phyloP scores from a whole-genome alignment of 1,140 invertebrate genomes.

The Camponotus pennsylvanicus region DNA sequence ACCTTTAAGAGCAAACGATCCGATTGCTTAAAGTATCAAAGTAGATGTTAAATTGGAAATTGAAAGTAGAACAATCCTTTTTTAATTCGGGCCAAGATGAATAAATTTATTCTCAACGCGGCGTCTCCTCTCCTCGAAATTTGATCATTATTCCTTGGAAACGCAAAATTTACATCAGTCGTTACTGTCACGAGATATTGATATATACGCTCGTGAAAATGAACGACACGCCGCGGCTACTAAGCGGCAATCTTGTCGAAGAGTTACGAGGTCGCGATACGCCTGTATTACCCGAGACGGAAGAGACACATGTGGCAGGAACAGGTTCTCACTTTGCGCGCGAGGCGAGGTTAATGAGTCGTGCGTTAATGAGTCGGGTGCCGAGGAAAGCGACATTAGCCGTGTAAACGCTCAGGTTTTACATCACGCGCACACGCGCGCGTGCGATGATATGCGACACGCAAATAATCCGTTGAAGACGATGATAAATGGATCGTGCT shows the following conservation, averaged over 20 bases:
- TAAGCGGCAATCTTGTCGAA: constrained; percentile 43
- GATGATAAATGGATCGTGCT: constrained; percentile 41
- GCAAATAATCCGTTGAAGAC: constrained; percentile 24
- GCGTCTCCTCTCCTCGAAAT: background rate
- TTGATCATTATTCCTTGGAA: background rate
- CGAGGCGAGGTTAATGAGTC: constrained; percentile 51
- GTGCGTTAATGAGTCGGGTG: constrained; percentile 59
- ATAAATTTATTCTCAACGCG: background rate
- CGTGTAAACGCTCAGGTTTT: constrained; percentile 51
- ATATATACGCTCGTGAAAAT: constrained; percentile 2
- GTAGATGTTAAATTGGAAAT: background rate
- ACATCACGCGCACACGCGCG: constrained; percentile 1
- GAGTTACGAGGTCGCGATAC: constrained; percentile 58
- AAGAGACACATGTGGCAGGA: constrained; percentile 11
- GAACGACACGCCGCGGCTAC: constrained; percentile 32
- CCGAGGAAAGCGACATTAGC: constrained; percentile 53
- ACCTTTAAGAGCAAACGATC: too few species aligned
- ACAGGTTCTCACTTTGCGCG: constrained; percentile 60
- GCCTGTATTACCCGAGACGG: constrained; percentile 51
- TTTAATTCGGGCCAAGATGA: background rate
- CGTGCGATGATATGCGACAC: background rate
- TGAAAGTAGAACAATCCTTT: background rate
- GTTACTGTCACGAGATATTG: background rate
- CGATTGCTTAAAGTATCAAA: too few species aligned
- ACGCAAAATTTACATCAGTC: background rate